These are phyloP conservation scores for Ectemnius continuus DNA, from an alignment of 2,888 invertebrate species.

Conservation along the genomic window DNA sequence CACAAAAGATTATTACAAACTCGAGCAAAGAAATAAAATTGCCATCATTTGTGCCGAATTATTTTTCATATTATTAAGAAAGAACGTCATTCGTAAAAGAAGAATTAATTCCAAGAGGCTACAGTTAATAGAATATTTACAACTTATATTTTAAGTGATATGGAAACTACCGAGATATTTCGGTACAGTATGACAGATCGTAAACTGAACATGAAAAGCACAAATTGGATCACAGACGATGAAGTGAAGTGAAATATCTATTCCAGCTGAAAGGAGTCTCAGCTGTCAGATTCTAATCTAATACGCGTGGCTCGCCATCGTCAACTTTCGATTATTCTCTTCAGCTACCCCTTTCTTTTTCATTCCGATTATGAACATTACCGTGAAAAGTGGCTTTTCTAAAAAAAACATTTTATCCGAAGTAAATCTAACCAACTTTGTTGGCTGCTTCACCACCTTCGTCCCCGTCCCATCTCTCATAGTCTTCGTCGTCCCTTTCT, in stretches of 20 bases:
- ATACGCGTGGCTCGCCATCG: conserved; percentile 60
- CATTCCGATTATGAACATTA: conserved; percentile 56
- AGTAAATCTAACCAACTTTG: conserved; percentile 72
- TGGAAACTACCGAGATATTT: too few species aligned
- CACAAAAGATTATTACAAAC: conserved; percentile 33
- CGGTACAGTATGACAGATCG: too few species aligned
- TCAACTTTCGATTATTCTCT: conserved; percentile 48
- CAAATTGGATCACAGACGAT: conserved; percentile 59
- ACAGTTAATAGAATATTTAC: too few species aligned
- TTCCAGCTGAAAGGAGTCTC: conserved; percentile 62
- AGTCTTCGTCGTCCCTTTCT: conserved; percentile 79
- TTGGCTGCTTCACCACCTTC: conserved; percentile 67
- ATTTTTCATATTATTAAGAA: neutral
- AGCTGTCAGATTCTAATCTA: conserved; percentile 64
- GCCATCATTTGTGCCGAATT: neutral
- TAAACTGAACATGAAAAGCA: conserved; percentile 19
- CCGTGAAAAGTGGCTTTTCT: conserved; percentile 51
- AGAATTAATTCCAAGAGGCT: too few species aligned
- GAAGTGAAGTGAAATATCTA: conserved; percentile 56
- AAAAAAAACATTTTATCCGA: conserved; percentile 55
- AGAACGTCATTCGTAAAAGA: too few species aligned
- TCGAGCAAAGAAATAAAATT: neutral
- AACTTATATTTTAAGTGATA: too few species aligned
- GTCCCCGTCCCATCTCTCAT: conserved; percentile 73
- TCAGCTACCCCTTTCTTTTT: conserved; percentile 34